Percentiles rank a stretch among this genome's conserved stretches.
Evolutionary conservation across 1,140 invertebrate genomes (phyloP).

Genomic region (Trichomalopsis sarcophagae): DNA sequence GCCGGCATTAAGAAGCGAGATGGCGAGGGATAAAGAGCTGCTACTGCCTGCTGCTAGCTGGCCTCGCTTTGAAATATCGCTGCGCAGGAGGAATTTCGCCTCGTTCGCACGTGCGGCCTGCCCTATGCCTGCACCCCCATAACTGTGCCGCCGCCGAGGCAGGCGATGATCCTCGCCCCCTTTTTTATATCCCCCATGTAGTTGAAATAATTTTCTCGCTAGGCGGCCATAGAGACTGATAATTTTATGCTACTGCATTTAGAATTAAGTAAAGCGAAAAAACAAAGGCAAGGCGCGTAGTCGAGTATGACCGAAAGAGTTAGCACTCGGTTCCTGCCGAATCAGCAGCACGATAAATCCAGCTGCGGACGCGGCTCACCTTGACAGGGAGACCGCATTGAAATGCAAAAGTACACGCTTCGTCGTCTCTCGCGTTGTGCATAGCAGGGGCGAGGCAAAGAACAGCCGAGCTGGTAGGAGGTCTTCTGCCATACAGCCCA

Average conservation of each 20-base stretch:
- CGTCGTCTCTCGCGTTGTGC: too few species aligned
- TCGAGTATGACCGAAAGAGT: neutral
- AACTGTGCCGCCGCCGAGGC: neutral
- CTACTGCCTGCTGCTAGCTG: neutral
- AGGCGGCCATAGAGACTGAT: too few species aligned
- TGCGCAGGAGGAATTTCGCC: slow-evolving; percentile 3
- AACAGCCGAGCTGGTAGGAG: too few species aligned
- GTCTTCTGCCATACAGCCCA: too few species aligned
- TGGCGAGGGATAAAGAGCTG: slow-evolving; percentile 11
- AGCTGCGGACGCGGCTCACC: neutral
- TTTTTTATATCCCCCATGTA: neutral
- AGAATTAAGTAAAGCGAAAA: too few species aligned
- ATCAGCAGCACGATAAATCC: slow-evolving; percentile 40
- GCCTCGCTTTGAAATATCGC: slow-evolving; percentile 27
- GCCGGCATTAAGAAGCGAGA: slow-evolving; percentile 27
- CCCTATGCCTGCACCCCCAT: neutral
- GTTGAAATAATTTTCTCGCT: neutral
- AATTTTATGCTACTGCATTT: too few species aligned
- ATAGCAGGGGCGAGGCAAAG: too few species aligned
- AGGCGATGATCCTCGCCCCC: neutral
- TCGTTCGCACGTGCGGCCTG: neutral
- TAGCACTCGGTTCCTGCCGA: slow-evolving; percentile 31
- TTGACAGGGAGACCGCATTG: neutral
- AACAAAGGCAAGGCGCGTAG: too few species aligned
- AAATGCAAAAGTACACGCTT: neutral